Conservation (phyloP, 2,888 invertebrate species). For the Diplolepis rosae region DNA sequence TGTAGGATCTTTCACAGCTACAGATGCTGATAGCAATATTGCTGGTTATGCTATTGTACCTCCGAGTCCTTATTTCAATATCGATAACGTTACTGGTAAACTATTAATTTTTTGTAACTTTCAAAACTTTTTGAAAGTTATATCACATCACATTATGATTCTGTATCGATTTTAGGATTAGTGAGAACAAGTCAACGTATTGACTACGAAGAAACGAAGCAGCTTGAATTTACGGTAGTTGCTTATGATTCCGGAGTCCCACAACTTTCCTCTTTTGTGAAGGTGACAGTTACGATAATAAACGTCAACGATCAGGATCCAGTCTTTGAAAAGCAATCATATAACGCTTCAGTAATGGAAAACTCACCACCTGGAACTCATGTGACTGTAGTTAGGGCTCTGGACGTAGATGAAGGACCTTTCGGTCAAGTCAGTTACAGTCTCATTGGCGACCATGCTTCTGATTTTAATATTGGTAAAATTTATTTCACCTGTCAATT, state of each 20-base stretch:
- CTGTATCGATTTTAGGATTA: conserved; percentile 75
- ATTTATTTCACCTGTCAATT: background rate
- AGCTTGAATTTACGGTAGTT: conserved; percentile 85
- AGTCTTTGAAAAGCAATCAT: conserved; percentile 80
- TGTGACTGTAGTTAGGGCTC: conserved; percentile 83
- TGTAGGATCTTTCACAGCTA: conserved; percentile 85
- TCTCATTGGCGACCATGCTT: conserved; percentile 83
- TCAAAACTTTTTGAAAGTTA: background rate
- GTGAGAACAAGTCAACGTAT: conserved; percentile 85
- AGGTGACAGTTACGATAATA: conserved; percentile 83
- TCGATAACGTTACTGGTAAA: conserved; percentile 86
- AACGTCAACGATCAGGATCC: conserved; percentile 94
- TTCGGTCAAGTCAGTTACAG: conserved; percentile 87
- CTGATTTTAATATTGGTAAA: conserved; percentile 82
- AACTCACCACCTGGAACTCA: conserved; percentile 84
- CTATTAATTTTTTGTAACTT: conserved; percentile 16
- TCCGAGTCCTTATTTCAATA: conserved; percentile 84
- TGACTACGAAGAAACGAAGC: conserved; percentile 88
- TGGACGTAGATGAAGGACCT: conserved; percentile 84
- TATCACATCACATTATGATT: background rate
- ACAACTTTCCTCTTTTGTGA: conserved; percentile 85
- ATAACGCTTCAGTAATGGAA: conserved; percentile 84
- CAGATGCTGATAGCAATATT: conserved; percentile 89
- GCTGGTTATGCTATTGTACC: conserved; percentile 83
- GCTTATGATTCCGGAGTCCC: conserved; percentile 93